These are phyloP conservation scores for Paratrypauchen microcephalus DNA, from an alignment of 2,797 vertebrate genomes.

Conservation along the genomic window DNA sequence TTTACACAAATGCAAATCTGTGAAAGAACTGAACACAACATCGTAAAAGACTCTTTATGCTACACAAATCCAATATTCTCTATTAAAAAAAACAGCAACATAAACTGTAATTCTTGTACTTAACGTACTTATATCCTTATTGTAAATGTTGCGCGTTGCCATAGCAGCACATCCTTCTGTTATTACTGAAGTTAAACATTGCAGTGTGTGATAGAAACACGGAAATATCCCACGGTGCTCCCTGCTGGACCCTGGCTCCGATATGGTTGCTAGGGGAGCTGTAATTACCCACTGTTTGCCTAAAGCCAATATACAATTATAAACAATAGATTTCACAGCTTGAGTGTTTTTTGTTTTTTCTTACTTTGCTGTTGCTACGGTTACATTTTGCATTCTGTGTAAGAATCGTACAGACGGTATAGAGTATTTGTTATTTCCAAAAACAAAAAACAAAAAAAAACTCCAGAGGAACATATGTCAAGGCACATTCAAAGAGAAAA, in stretches of 20 bases:
- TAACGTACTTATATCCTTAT: no score
- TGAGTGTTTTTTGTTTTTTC: neutral
- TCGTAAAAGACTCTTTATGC: no score
- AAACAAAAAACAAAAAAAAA: neutral
- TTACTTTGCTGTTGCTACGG: neutral
- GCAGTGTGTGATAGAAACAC: neutral
- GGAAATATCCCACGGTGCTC: neutral
- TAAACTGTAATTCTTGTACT: no score
- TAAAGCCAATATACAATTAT: conserved; percentile 4
- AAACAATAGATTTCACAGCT: conserved; percentile 21
- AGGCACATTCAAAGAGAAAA: no score
- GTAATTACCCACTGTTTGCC: conserved; percentile 8
- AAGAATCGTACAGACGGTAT: neutral
- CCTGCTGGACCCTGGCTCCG: neutral
- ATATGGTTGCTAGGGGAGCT: neutral
- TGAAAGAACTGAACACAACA: no score
- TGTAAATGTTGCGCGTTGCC: neutral
- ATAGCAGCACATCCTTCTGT: neutral
- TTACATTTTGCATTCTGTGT: conserved; percentile 2
- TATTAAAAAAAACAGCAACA: no score
- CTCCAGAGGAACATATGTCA: no score
- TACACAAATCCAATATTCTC: no score
- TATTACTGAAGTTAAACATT: neutral
- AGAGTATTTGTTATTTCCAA: neutral
- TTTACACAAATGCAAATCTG: no score